phyloP scores from a whole-genome alignment of 2,797 vertebrate species.

The Amblyraja radiata region DNA sequence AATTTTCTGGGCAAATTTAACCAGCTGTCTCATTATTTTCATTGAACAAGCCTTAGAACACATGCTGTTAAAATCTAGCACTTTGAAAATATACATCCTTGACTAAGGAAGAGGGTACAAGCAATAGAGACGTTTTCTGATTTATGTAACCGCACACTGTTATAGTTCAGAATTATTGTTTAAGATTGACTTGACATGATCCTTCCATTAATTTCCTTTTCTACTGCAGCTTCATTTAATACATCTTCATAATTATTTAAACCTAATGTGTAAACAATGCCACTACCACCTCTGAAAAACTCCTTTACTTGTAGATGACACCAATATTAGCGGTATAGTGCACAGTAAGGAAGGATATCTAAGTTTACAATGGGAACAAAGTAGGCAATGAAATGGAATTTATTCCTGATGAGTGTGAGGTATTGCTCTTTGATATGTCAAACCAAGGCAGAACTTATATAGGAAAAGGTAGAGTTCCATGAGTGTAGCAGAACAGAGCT shows the following conservation, averaged over 20 bases:
- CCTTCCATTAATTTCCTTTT: not conserved
- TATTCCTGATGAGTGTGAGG: too few relatives aligned
- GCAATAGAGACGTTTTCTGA: not conserved
- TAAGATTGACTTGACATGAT: not conserved
- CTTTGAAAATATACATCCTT: not conserved
- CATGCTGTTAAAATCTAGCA: not conserved
- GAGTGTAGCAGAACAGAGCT: too few relatives aligned
- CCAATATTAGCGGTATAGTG: too few relatives aligned
- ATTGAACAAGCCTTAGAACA: not conserved
- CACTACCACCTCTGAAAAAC: not conserved
- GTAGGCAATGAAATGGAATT: too few relatives aligned
- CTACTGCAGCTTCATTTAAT: not conserved
- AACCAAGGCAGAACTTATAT: too few relatives aligned
- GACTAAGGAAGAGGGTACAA: not conserved
- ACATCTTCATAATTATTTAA: not conserved
- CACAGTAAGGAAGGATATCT: too few relatives aligned
- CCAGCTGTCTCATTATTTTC: not conserved
- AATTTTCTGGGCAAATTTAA: not conserved
- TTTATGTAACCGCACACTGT: not conserved
- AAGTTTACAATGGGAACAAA: too few relatives aligned
- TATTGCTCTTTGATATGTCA: too few relatives aligned
- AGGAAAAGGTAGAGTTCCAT: too few relatives aligned
- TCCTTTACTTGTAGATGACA: not conserved
- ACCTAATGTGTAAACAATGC: not conserved
- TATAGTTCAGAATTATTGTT: not conserved